Base-by-base conservation (phyloP, 2,113 vertebrate genomes). In the Sturnira hondurensis region DNA sequence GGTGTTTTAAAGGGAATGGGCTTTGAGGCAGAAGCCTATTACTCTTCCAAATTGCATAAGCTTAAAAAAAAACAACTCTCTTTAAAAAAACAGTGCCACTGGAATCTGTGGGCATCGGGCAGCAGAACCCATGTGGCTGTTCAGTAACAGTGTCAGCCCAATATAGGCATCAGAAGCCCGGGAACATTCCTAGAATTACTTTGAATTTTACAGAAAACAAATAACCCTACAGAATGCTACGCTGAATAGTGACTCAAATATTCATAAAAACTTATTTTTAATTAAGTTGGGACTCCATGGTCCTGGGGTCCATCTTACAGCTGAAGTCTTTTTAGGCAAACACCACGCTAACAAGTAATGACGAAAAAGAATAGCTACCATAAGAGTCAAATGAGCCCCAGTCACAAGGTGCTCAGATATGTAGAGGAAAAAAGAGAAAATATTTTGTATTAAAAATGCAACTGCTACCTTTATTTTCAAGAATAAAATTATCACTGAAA, bases 191-290 rank as follows among this genome's bases (percentile, higher is more conserved):
- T 81, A 71, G 52, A 84, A 63, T 86, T 80, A 65, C 52, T 74
- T 47, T 95, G 65, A 91, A 84, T 78, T 83, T 95, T 61, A 89
- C 7, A 63, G 54, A 95, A 67, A 43, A 73, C 63, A 82, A 93
- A 82, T 31, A 82, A 43, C 54, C 9, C 68, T 87, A 54, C 2
- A 84, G 74, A 90, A 65, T 52, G 52, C 24, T n/a, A 45, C 84
- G 43, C 26, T 76, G 31, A 89, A 74, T 41, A 70, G 26, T 5
- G 70, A 80, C n/a, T 86, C 63, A 81, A 95, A 81, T 84, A 89
- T 14, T 92, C 31, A 61, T 45, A 86, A 95, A 68, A 26, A 58
- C 8, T 36, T 50, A 36, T 77, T 91, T 92, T 82, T 56, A 86
- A 77, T 90, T 71, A 95, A 91, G 22, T 70, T 91, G 15, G 26